These are phyloP conservation scores for Oceanites oceanicus DNA, from an alignment of 2,113 vertebrate species.

Conservation along the genomic window DNA sequence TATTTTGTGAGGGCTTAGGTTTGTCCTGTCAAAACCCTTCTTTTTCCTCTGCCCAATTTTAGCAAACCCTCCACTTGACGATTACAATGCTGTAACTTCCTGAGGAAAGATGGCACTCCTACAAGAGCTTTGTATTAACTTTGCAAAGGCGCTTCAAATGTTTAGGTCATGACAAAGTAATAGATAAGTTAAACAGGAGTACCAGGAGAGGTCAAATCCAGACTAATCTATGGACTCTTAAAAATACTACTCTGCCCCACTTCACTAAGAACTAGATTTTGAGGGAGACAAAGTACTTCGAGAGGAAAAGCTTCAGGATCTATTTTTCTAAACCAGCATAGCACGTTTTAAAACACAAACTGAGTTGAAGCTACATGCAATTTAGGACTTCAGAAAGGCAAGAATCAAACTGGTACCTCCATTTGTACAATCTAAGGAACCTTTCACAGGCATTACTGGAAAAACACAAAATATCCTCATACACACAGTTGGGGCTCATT, in stretches of 20 bases:
- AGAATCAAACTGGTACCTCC: background rate
- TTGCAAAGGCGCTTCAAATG: background rate
- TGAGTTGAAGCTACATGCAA: background rate
- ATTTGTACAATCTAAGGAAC: background rate
- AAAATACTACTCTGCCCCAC: background rate
- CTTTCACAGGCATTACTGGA: background rate
- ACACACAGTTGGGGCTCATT: background rate
- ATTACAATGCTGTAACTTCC: background rate
- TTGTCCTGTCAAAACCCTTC: background rate
- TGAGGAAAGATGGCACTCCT: background rate
- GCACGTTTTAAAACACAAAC: background rate
- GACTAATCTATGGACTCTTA: background rate
- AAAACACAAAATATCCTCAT: background rate
- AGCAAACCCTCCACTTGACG: background rate
- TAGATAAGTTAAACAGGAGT: background rate
- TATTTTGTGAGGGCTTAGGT: background rate
- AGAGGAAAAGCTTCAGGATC: background rate
- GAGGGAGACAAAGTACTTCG: background rate
- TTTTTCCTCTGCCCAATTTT: background rate
- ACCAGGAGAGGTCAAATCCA: background rate
- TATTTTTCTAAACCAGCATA: background rate
- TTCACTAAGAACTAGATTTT: background rate
- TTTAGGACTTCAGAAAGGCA: background rate
- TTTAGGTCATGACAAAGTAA: background rate
- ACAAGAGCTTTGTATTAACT: background rate